Evolutionary conservation across 1,140 invertebrate genomes (phyloP).

Genomic region (Tribolium castaneum): DNA sequence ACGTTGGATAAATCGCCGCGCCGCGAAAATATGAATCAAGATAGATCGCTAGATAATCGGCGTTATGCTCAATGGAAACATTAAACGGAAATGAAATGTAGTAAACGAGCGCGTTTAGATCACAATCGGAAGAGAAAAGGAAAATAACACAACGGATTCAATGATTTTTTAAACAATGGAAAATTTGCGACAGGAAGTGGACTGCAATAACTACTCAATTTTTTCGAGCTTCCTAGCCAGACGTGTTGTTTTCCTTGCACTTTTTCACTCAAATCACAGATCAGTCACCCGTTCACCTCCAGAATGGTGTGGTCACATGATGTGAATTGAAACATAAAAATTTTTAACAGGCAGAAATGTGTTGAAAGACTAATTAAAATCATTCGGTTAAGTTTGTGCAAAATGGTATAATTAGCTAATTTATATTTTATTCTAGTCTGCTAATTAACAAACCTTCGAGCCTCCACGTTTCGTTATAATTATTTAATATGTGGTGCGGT

Average conservation of each 20-base stretch:
- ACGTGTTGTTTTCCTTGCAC: not conserved
- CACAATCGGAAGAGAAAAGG: not conserved
- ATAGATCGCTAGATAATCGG: not conserved
- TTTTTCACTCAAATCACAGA: not conserved
- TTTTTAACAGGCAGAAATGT: not conserved
- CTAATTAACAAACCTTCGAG: not conserved
- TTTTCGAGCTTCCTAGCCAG: not conserved
- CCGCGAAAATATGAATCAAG: not conserved
- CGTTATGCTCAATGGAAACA: not conserved
- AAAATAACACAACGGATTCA: not conserved
- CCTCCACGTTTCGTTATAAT: too few species aligned
- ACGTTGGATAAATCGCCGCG: too few species aligned
- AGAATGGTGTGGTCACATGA: not conserved
- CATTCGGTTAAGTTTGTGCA: not conserved
- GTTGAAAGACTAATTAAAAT: not conserved
- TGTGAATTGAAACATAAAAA: not conserved
- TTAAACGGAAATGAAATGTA: not conserved
- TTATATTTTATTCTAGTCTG: not conserved
- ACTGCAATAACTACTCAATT: not conserved
- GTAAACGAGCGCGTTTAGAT: not conserved
- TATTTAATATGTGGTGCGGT: too few species aligned
- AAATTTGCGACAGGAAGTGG: not conserved
- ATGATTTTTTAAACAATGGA: not conserved
- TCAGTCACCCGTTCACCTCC: not conserved
- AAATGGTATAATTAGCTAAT: not conserved